phyloP scores from a whole-genome alignment of 2,113 vertebrate genomes.

The Salvelinus namaycush region DNA sequence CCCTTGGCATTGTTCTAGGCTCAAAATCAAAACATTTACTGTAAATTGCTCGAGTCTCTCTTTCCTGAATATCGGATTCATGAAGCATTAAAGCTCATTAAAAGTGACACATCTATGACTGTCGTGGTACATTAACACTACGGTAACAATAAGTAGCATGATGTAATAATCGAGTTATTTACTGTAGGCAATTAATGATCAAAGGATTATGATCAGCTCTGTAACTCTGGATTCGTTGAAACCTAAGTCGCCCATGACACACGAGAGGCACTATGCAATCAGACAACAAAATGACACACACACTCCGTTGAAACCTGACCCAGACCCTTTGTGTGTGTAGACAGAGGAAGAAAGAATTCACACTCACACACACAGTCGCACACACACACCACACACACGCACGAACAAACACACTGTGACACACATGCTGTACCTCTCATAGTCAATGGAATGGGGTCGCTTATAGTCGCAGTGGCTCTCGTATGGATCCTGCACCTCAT shows the following conservation, averaged over 20 bases:
- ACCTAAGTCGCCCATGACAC: neutral
- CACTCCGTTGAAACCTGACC: neutral
- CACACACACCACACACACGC: neutral
- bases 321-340: neutral
- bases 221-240: neutral
- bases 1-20: too few relatives aligned
- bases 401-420: neutral
- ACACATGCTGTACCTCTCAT: slow-evolving; percentile 73
- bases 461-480: slow-evolving; percentile 56
- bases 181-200: neutral
- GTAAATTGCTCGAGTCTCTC: too few relatives aligned
- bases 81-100: neutral
- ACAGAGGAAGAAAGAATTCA: neutral
- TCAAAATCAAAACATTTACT: too few relatives aligned
- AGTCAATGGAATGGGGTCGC: slow-evolving; percentile 43
- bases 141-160: neutral
- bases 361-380: neutral
- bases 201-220: neutral
- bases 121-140: neutral
- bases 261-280: neutral
- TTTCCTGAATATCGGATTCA: neutral
- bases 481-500: slow-evolving; percentile 86
- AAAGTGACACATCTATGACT: too few relatives aligned
- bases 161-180: neutral
- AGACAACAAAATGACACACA: neutral